Base-by-base conservation (phyloP, 2,888 invertebrate genomes). In the Eupithecia tripunctaria region DNA sequence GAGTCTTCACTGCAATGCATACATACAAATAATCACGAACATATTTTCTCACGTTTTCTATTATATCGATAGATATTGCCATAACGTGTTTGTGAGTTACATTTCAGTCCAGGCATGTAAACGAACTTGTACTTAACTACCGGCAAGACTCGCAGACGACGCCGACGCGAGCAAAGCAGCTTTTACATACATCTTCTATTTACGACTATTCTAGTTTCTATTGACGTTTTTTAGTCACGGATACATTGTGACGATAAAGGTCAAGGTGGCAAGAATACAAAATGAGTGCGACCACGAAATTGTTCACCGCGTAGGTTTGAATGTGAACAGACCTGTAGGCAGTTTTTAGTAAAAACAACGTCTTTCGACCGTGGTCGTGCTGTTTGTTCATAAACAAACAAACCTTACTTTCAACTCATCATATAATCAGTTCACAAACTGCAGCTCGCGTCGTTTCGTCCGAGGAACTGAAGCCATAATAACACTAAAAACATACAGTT, bases 401-500 rank as follows among this genome's bases (percentile, higher is more conserved):
- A 25, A 56, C 12, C 4, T 8, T 56, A 56, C 25, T 25, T 25
- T 56, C 21, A 56, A 4, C 25, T 56, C 12, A 25, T 56, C 21
- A 5, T 21, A 56, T 56, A 0, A 25, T 56, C 25, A 56, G 21
- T 21, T 14, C 12, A 56, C 12, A 18, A 27, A 60, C 29, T 27
- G 7, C 63, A 41, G 62, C 69, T 66, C 60, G 66, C 27, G 69
- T 47, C 66, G 62, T 27, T 14, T 66, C 21, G 47, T 51, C 66
- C 38, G 41, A 62, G 68, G 67, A 69, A 51, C 73, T 67, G 67
- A 70, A 70, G 36, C 43, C 29, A 67, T 62, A 56, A 80, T 78
- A 79, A 68, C 64, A 66, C 60, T 47, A 71, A 65, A 74, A 21
- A 21, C 70, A 47, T 62, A 68, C 41, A 60, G 51, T 56, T 67